Evolutionary conservation across 2,797 vertebrate genomes (phyloP), one percentile per base, ranked within the genome.

Genomic region (Mallotus villosus): DNA sequence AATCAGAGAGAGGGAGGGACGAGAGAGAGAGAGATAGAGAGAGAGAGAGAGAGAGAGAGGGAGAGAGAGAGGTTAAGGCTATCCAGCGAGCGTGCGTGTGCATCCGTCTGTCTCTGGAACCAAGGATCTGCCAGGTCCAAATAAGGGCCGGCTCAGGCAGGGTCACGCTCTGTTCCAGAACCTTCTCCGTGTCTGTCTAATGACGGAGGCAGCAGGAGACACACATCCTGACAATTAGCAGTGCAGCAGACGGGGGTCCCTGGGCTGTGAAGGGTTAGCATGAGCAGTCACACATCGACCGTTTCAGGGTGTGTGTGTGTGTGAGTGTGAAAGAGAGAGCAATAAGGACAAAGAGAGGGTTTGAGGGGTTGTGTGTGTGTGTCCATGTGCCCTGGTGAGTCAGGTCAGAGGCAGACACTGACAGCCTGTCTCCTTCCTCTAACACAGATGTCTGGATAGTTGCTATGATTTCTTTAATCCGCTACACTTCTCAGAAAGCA

Each of bases 81-180:
- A 41, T 41, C 11, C 37, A 41, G 37, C 37, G 11, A 41, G 17
- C 19, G 51, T 53, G 51, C 19, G 51, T 53, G 51, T n/a, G 49
- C 14, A 19, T 16, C 49, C 19, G 12, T 19, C 49, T 51, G 4
- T 53, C 51, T 53, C 51, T n/a, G 17, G 51, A 53, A 17, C 16
- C 51, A 19, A 7, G 24, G 11, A 16, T 19, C 61, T 5, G 5
- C 37, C 64, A 81, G 76, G 32, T 59, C 79, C 81, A 77, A 80
- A 80, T 78, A 83, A 78, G 84, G 81, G 67, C 59, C 24, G 68
- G 41, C 74, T 67, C 27, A 51, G 17, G 46, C 19, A 41, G 64
- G 79, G 79, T 82, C 79, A 62, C 29, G 32, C 67, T 73, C 71
- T 24, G 63, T 68, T 77, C 63, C 73, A 75, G 67, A 74, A 76